Evolutionary conservation across 2,797 vertebrate species (phyloP), one percentile per base, ranked within the genome.

Genomic region (Oceanodroma leucorhoa): DNA sequence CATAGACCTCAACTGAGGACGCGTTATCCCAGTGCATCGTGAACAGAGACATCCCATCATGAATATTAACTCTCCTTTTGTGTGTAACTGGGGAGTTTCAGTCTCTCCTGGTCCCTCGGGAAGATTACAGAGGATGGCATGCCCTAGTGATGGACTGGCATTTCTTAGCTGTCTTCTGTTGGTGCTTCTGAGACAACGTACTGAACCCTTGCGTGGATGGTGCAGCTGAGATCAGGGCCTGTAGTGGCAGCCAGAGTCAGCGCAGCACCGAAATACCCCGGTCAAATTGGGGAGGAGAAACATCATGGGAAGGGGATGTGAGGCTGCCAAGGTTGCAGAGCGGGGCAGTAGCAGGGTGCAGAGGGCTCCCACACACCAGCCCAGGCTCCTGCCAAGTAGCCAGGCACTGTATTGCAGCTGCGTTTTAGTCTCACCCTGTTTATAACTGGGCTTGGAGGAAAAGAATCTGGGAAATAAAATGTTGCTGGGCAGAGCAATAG

Each of bases 21-120:
- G 1, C 0, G 0, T 50, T 53, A 19, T 73, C 55, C 23, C 41
- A 17, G 55, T 55, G 34, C 9, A 6, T 41, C 10, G 2, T 72
- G 21, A 70, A 18, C 16, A 67, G 43, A 73, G 14, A 27, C 9
- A 50, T 45, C 38, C 34, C 30, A 18, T 4, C 8, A 10, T 29
- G n/a, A 45, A 17, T 48, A 32, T 51, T 60, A 57, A 9, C 23
- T 83, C 43, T 93, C 14, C 30, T 71, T 83, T 67, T 79, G 11
- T 48, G 14, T 34, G 41, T 55, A 43, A 30, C 32, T 53, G 36
- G 26, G 16, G 12, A 72, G 26, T 57, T 82, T 65, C 2, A 1
- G 17, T 24, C 50, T 84, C 18, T 79, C 26, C 54, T 61, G 10
- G 3, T 89, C 26, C 14, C 32, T 78, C 2, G 2, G 32, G 38